Evolutionary conservation across 2,888 invertebrate genomes (phyloP), one percentile per base, ranked within the genome.

Genomic region (Sesamia inferens): DNA sequence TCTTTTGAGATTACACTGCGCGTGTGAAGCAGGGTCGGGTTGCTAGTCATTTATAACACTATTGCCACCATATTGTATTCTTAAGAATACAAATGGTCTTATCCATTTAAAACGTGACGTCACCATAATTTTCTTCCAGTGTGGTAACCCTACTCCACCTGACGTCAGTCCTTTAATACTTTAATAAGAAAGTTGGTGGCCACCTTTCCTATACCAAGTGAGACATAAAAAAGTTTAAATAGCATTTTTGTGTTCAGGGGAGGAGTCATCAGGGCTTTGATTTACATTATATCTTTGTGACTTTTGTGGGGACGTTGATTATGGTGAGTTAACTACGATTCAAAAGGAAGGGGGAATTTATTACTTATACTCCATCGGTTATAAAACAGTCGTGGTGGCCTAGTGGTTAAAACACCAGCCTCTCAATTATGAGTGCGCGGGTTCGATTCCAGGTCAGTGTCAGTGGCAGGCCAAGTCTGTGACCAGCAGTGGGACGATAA

Each of bases 141-240:
- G 76, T 80, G 82, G 76, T 64, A 63, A 78, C 86, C 86, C 86
- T 86, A 76, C 75, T 74, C 71, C 90, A 90, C 88, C 90, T 90
- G 89, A 88, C 82, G 89, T 88, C 86, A 85, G 81, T 83, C 85
- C 90, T 87, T n/a, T 89, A 91, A 92, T 92, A 90, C 91, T 90
- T 92, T 93, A 92, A 94, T 93, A 93, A 93, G 90, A 91, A 94
- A 94, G 93, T 94, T 94, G 88, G 85, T 82, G 82, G 83, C 79
- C 89, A 90, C 87, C 87, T 89, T 91, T 90, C 88, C 87, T 87
- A 86, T 83, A 81, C 58, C 70, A 74, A 84, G 80, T 87, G 83
- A 83, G 89, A 87, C 83, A 88, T 85, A 89, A 88, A 87, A 88
- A 88, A 92, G 89, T 90, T 90, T 88, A 85, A 88, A 91, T 88